Percentiles rank a stretch among this genome's conserved stretches.
Evolutionary conservation across 2,797 vertebrate genomes (phyloP).

Genomic region (Brachyrhaphis roseni): DNA sequence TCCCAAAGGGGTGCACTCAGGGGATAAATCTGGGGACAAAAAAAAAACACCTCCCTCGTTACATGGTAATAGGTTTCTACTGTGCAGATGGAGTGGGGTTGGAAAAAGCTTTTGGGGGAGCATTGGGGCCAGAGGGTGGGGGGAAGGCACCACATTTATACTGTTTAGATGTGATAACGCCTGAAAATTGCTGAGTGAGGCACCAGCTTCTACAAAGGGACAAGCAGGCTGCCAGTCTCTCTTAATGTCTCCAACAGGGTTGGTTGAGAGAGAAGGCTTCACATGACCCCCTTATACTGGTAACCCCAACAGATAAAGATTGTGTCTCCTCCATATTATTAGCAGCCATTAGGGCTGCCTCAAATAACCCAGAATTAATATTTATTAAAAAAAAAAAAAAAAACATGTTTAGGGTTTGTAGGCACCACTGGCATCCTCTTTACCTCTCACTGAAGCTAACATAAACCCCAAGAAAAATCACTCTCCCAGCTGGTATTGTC

Average conservation of each 20-base stretch:
- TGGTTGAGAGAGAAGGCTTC: slow-evolving; percentile 30
- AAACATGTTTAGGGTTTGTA: slow-evolving; percentile 15
- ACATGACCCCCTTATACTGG: slow-evolving; percentile 37
- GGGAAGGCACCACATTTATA: slow-evolving; percentile 55
- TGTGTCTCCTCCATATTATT: slow-evolving; percentile 33
- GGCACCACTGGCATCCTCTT: slow-evolving; percentile 13
- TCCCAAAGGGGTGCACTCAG: slow-evolving; percentile 26
- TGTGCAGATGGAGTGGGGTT: slow-evolving; percentile 45
- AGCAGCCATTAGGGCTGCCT: slow-evolving; percentile 28
- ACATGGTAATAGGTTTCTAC: slow-evolving; percentile 60
- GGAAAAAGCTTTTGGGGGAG: slow-evolving; percentile 37
- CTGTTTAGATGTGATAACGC: slow-evolving; percentile 67
- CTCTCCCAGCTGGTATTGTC: slow-evolving; percentile 61
- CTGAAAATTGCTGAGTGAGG: slow-evolving; percentile 64
- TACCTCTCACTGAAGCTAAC: slow-evolving; percentile 18
- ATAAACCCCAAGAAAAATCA: slow-evolving; percentile 23
- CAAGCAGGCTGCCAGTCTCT: slow-evolving; percentile 37
- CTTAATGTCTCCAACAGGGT: slow-evolving; percentile 35
- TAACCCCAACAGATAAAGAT: slow-evolving; percentile 46
- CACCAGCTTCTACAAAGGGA: slow-evolving; percentile 45
- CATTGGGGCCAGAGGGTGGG: slow-evolving; percentile 56
- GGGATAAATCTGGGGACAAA: slow-evolving; percentile 43
- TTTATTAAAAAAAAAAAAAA: neutral
- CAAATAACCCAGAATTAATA: slow-evolving; percentile 32
- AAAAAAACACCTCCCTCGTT: slow-evolving; percentile 50